Evolutionary conservation across 2,888 invertebrate genomes (phyloP).

Genomic region (Agrochola macilenta): DNA sequence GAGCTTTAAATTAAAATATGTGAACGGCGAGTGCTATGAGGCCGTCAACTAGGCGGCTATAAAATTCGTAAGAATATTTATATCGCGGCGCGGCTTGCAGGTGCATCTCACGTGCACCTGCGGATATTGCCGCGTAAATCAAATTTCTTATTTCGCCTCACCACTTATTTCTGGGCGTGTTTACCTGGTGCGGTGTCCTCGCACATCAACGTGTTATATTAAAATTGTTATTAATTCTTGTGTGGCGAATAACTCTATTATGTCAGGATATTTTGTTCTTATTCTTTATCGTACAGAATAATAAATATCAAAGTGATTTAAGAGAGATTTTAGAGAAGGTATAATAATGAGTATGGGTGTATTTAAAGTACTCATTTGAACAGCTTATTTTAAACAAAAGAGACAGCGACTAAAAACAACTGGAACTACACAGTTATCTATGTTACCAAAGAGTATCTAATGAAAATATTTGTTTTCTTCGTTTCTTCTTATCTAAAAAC

Average conservation of each 20-base stretch:
- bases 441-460: background rate
- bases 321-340: background rate
- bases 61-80: conserved; percentile 73
- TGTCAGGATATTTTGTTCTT: background rate
- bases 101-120: conserved; percentile 84
- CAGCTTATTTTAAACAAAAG: background rate
- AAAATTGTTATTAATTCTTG: conserved; percentile 36
- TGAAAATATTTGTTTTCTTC: background rate
- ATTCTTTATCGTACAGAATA: background rate
- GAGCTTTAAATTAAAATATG: conserved; percentile 77
- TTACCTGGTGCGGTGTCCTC: conserved; percentile 53
- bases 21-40: conserved; percentile 71
- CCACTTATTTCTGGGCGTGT: conserved; percentile 77
- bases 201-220: conserved; percentile 32
- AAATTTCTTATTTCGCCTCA: conserved; percentile 85
- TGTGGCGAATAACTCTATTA: background rate
- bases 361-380: background rate
- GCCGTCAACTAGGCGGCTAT: conserved; percentile 72
- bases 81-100: conserved; percentile 64
- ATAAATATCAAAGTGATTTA: background rate
- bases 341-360: background rate
- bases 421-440: too few species aligned
- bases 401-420: background rate
- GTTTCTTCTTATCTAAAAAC: background rate
- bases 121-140: conserved; percentile 87